Base-by-base conservation (phyloP, 2,888 invertebrate genomes). In the Pollenia angustigena region DNA sequence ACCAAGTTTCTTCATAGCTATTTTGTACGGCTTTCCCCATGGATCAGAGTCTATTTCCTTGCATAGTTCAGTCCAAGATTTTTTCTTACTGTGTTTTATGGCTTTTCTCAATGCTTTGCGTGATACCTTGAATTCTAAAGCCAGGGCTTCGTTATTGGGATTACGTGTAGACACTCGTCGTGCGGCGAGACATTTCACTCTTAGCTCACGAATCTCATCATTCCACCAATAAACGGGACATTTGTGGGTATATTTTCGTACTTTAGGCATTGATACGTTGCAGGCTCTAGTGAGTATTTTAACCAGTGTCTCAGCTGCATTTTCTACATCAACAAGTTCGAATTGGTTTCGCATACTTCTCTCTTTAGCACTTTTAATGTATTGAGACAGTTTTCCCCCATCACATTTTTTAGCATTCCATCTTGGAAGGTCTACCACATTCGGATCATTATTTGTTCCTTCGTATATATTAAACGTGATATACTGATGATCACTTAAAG, bases 401-500 rank as follows among this genome's bases (percentile, higher is more conserved):
- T 23, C 23, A 23, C 23, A 23, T 23, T 23, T 23, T 23, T 23
- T 23, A 23, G 14, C n/a, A 14, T 50, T 50, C 50, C 50, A 50
- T 14, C 4, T 50, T 6, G 50, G 50, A 10, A 50, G 50, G 50
- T 50, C 14, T 50, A 14, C n/a, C 11, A 6, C 14, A 50, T 50
- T 50, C n/a, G 50, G 50, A 18, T 23, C 8, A 18, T 18, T 16
- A 18, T 18, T 11, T 23, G 23, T 23, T 23, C 23, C 23, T 23
- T 23, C 23, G 23, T 23, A 23, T 8, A 56, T 56, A 23, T 56
- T 23, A 3, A 56, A 56, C 14, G 56, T 18, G 9, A 56, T 56
- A 23, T 56, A 56, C 23, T 56, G 16, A 56, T 56, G 56, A 18
- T 56, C 56, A 23, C 56, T 56, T 23, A 56, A 23, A 10, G 56